Base-by-base conservation (phyloP, 1,140 invertebrate species). In the Leptinotarsa defecta region DNA sequence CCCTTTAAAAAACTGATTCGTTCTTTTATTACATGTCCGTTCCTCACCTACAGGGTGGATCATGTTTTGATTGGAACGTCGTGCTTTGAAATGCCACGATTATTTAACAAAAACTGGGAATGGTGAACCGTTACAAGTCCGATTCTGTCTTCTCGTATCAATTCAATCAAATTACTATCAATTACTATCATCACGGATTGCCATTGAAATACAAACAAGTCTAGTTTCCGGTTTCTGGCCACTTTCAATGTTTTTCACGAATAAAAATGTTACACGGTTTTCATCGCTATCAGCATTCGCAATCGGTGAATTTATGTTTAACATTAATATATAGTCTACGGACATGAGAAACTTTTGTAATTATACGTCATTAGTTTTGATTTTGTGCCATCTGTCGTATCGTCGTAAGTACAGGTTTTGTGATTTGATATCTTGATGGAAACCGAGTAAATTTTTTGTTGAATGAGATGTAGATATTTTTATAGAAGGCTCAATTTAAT, bases 101-200 rank as follows among this genome's bases (percentile, higher is more conserved):
- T 5, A 57, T 15, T 57, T 57, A 57, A 57, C n/a, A 57, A 17
- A n/a, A 57, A 57, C 52, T 57, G 1, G 52, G n/a, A 57, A 57
- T 19, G 3, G 52, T 57, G n/a, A 57, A 17, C 4, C n/a, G 1
- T 19, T 57, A 19, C n/a, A 3, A 57, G n/a, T 15, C 52, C 52
- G 52, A 57, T 17, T 13, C 52, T 57, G 52, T 57, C n/a, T 57
- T 19, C 52, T 17, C 2, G 52, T 57, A 57, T 17, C 15, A 17
- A 17, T n/a, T 57, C 52, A 57, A 57, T 57, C 15, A 57, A 57
- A 57, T 57, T 57, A 57, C 52, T 57, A n/a, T 57, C 52, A 57
- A 57, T 57, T 57, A 57, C 52, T 57, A 19, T 57, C 52, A 57
- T 57, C n/a, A 57, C 4, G 4, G 15, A 57, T 57, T 57, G 52